phyloP scores from a whole-genome alignment of 1,140 invertebrate species.

The Lamellibrachia luymesi region DNA sequence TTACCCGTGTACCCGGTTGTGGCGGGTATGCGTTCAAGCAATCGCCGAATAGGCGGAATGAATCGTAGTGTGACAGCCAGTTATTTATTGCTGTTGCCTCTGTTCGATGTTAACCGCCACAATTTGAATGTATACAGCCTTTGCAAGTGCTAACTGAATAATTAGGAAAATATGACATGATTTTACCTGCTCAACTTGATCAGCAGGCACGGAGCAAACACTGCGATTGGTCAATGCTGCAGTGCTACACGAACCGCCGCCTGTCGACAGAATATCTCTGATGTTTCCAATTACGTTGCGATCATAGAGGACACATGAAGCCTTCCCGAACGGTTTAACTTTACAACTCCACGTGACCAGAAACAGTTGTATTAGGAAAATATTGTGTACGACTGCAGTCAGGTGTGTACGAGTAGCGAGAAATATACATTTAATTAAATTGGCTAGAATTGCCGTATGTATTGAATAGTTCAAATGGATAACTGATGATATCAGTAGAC shows the following conservation, averaged over 20 bases:
- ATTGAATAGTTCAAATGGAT: background rate
- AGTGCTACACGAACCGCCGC: background rate
- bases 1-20: background rate
- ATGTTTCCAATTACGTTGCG: background rate
- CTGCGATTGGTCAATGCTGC: background rate
- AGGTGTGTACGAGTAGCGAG: background rate
- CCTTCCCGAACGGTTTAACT: background rate
- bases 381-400: background rate
- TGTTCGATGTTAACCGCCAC: background rate
- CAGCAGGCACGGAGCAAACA: background rate
- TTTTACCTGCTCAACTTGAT: background rate
- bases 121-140: too few species aligned
- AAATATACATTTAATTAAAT: background rate
- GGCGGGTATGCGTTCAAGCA: background rate
- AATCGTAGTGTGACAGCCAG: background rate
- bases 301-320: background rate
- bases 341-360: background rate
- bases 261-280: too few species aligned
- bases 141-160: too few species aligned
- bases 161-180: too few species aligned
- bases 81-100: background rate
- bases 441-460: background rate
- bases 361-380: background rate
- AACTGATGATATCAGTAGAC: background rate
- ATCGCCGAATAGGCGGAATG: background rate